Conservation (phyloP, 2,888 invertebrate species). For the Invenusta paracnida region DNA sequence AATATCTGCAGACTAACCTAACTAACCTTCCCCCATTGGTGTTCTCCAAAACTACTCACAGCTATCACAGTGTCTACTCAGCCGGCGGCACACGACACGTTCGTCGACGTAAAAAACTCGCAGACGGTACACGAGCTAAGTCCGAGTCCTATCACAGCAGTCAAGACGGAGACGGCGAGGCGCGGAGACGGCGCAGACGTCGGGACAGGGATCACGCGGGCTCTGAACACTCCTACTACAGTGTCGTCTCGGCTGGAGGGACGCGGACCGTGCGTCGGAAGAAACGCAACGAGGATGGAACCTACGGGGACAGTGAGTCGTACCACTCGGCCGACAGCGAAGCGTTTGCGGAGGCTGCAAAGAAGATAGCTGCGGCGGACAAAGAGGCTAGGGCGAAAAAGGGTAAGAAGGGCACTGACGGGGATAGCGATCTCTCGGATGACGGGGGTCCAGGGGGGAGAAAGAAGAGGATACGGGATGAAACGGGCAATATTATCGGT, state of each 20-base stretch:
- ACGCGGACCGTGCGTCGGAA: constrained; percentile 54
- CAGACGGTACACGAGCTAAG: constrained; percentile 55
- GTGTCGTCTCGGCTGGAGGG: constrained; percentile 55
- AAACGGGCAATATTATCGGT: constrained; percentile 55
- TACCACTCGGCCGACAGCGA: constrained; percentile 52
- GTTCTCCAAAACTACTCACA: constrained; percentile 47
- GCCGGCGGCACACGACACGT: constrained; percentile 58
- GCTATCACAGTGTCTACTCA: constrained; percentile 55
- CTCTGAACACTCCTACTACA: constrained; percentile 56
- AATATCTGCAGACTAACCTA: too few species aligned
- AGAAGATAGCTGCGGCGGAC: constrained; percentile 38
- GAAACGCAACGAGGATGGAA: constrained; percentile 54
- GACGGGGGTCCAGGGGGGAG: too few species aligned
- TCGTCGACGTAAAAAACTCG: constrained; percentile 51
- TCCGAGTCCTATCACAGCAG: constrained; percentile 57
- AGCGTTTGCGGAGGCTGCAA: constrained; percentile 46
- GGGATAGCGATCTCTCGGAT: too few species aligned
- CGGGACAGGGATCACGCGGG: constrained; percentile 55
- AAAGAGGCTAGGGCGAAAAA: constrained; percentile 49
- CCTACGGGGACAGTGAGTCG: constrained; percentile 53
- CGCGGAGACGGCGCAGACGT: constrained; percentile 53
- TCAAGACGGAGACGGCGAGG: constrained; percentile 54
- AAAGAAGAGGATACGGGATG: constrained; percentile 53
- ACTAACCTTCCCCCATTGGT: too few species aligned
- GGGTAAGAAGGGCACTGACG: constrained; percentile 49